Percentiles rank a stretch among this genome's conserved stretches.
Evolutionary conservation across 2,888 invertebrate genomes (phyloP).

Genomic region (Asteroscopus sphinx): DNA sequence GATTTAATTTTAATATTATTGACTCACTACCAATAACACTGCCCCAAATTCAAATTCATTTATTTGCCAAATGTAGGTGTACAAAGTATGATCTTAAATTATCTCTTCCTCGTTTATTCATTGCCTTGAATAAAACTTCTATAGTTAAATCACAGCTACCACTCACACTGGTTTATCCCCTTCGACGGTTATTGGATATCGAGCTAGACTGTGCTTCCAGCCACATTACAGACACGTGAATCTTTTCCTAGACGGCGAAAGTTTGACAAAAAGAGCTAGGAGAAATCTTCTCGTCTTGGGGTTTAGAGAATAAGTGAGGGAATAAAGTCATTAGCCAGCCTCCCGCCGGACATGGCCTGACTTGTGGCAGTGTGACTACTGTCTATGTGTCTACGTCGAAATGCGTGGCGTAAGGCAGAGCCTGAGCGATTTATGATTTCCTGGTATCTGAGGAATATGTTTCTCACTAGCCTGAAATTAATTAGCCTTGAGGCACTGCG

Average conservation of each 20-base stretch:
- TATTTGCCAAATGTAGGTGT: no score
- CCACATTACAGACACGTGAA: slow-evolving; percentile 45
- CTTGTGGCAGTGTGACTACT: slow-evolving; percentile 23
- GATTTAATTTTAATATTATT: no score
- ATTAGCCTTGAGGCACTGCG: no score
- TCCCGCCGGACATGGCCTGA: slow-evolving; percentile 31
- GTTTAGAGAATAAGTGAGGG: slow-evolving; percentile 34
- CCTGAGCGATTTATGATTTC: slow-evolving; percentile 11
- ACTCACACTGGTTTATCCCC: not conserved
- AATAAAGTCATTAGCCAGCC: slow-evolving; percentile 41
- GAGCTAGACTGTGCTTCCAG: slow-evolving; percentile 3
- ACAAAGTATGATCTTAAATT: no score
- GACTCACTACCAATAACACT: no score
- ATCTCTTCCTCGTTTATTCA: no score
- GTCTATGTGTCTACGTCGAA: slow-evolving; percentile 18
- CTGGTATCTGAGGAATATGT: slow-evolving; percentile 28
- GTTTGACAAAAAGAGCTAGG: slow-evolving; percentile 41
- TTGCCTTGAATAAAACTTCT: no score
- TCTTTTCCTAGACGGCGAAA: slow-evolving; percentile 36
- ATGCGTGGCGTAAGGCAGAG: slow-evolving; percentile 18
- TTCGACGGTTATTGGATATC: not conserved
- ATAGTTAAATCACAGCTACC: no score
- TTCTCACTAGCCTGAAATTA: not conserved
- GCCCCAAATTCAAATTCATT: no score
- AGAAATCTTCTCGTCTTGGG: slow-evolving; percentile 25